These are phyloP conservation scores for Drosophila pectinifera DNA, from an alignment of 1,140 invertebrate genomes.

Conservation along the genomic window DNA sequence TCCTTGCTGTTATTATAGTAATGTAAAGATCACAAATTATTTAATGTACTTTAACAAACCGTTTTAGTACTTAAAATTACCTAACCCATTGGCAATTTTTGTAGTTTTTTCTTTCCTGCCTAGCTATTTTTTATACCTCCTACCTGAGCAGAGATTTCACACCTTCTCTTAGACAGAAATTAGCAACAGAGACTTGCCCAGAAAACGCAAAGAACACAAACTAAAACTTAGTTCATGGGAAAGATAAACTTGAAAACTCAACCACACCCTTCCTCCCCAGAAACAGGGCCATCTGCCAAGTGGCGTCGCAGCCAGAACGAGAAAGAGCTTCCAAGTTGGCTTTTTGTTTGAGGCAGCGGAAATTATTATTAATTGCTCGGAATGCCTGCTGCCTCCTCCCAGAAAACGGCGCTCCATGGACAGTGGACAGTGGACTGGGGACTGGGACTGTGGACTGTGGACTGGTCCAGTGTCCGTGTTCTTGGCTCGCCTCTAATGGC, in stretches of 20 bases:
- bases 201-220: slow-evolving; percentile 8
- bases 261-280: slow-evolving; percentile 24
- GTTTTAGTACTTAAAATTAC: background rate
- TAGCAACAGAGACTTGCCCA: slow-evolving; percentile 39
- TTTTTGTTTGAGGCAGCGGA: slow-evolving; percentile 65
- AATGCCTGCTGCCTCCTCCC: slow-evolving; percentile 48
- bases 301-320: slow-evolving; percentile 26
- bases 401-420: slow-evolving; percentile 24
- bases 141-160: slow-evolving; percentile 6
- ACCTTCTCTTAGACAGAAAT: slow-evolving; percentile 25
- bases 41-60: background rate
- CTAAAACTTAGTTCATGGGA: slow-evolving; percentile 30
- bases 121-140: slow-evolving; percentile 5
- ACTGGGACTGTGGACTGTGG: no score
- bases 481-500: slow-evolving; percentile 65
- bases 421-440: no score
- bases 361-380: slow-evolving; percentile 82
- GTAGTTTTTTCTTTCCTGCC: background rate
- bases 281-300: slow-evolving; percentile 26
- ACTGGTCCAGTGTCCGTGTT: slow-evolving; percentile 28
- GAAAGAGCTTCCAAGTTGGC: slow-evolving; percentile 56
- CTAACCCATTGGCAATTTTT: background rate
- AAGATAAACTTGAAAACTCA: slow-evolving; percentile 23
- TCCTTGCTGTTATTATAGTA: no score
- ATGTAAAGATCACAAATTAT: background rate